These are phyloP conservation scores for Yasuhikotakia modesta DNA, from an alignment of 2,797 vertebrate species.

Conservation along the genomic window DNA sequence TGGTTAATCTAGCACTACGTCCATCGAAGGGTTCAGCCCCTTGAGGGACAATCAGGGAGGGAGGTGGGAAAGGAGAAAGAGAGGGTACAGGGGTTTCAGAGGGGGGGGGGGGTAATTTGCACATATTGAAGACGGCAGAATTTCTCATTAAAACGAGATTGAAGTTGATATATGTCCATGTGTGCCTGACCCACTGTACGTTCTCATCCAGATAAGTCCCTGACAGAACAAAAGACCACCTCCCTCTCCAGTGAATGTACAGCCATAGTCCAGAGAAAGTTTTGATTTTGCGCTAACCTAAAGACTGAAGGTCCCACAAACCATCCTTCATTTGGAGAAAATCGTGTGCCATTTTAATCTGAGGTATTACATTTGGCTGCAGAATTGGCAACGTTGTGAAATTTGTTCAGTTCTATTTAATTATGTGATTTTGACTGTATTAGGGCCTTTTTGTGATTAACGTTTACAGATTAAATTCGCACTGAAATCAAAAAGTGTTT, in stretches of 20 bases:
- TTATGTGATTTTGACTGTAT: background rate
- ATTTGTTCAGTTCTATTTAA: background rate
- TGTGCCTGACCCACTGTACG: conserved; percentile 81
- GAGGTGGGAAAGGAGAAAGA: conserved; percentile 23
- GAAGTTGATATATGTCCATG: conserved; percentile 84
- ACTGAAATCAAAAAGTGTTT: background rate
- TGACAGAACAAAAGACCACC: conserved; percentile 80
- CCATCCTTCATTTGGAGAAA: background rate
- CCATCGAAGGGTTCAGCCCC: conserved; percentile 60
- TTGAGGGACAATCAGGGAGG: conserved; percentile 40
- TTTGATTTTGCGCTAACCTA: conserved; percentile 31
- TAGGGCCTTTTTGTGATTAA: background rate
- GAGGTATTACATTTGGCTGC: background rate
- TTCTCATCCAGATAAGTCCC: conserved; percentile 80
- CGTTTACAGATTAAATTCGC: background rate
- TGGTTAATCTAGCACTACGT: conserved; percentile 61
- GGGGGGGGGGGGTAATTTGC: conserved; percentile 81
- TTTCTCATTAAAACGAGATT: conserved; percentile 86
- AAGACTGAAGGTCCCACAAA: conserved; percentile 2
- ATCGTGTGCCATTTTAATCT: background rate
- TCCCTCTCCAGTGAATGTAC: conserved; percentile 60
- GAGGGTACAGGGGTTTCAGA: conserved; percentile 40
- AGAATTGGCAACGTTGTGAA: background rate
- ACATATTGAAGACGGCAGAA: conserved; percentile 85
- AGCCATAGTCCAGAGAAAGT: conserved; percentile 10